phyloP scores from a whole-genome alignment of 64 coral and sea anemone genomes.

The Pachyseris speciosa region DNA sequence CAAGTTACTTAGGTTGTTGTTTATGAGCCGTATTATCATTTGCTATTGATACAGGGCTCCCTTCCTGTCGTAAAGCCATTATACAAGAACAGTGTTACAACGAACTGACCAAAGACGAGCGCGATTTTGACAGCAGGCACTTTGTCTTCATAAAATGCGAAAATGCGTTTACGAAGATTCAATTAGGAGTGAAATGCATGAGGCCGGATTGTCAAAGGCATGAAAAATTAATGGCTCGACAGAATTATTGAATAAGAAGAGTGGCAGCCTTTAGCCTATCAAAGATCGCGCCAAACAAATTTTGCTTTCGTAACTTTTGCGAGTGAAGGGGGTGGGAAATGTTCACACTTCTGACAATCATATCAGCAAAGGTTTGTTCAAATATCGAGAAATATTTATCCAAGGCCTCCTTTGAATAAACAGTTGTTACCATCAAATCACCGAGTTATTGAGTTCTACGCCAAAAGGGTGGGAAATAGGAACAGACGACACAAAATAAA shows the following conservation, averaged over 20 bases:
- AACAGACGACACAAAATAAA: constrained; percentile 91
- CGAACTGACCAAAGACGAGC: constrained; percentile 59
- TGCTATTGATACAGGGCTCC: constrained; percentile 74
- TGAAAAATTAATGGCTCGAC: constrained; percentile 95
- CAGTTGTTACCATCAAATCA: constrained; percentile 82
- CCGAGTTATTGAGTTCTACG: constrained; percentile 69
- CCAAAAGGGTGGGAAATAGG: constrained; percentile 73
- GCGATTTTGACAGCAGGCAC: constrained; percentile 70
- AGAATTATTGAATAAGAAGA: constrained; percentile 78
- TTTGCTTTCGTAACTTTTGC: constrained; percentile 60
- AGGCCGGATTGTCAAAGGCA: constrained; percentile 79
- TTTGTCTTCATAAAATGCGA: constrained; percentile 81
- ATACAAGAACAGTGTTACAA: constrained; percentile 57
- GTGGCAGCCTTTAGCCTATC: constrained; percentile 81
- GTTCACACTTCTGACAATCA: constrained; percentile 79
- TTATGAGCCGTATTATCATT: constrained; percentile 50
- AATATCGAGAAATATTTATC: constrained; percentile 92
- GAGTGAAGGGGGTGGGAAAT: constrained; percentile 66
- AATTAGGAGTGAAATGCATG: constrained; percentile 91
- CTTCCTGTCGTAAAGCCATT: constrained; percentile 71
- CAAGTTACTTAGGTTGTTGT: constrained; percentile 56
- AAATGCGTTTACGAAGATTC: constrained; percentile 81
- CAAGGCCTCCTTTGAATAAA: constrained; percentile 73
- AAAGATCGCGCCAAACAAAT: constrained; percentile 54
- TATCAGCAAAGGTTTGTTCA: constrained; percentile 78